Evolutionary conservation across 1,140 invertebrate genomes (phyloP).

Genomic region (Penaeus vannamei): DNA sequence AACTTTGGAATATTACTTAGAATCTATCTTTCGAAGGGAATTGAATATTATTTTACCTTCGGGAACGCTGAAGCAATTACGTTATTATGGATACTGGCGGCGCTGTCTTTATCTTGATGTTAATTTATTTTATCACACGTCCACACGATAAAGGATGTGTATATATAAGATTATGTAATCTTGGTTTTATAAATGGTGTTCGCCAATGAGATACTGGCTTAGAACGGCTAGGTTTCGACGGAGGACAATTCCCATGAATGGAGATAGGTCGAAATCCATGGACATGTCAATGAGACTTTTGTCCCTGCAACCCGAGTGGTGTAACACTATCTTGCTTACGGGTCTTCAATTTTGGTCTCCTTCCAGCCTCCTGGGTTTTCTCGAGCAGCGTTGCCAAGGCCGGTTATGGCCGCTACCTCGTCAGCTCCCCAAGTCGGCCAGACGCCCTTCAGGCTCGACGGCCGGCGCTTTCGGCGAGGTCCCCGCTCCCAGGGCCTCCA

Average conservation of each 20-base stretch:
- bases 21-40: no score
- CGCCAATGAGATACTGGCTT: constrained; percentile 57
- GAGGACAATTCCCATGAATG: constrained; percentile 48
- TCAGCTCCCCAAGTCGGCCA: no score
- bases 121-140: no score
- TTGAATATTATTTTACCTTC: no score
- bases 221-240: constrained; percentile 19
- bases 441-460: not conserved
- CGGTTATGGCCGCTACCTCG: no score
- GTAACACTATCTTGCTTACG: constrained; percentile 48
- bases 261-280: not conserved
- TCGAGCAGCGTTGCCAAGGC: constrained; percentile 50
- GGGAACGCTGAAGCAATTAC: no score
- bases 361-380: constrained; percentile 65
- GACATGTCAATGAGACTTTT: not conserved
- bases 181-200: constrained; percentile 54
- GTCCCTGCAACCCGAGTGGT: constrained; percentile 24
- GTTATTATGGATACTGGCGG: no score
- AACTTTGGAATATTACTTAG: no score
- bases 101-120: no score
- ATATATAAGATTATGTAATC: not conserved
- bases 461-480: not conserved
- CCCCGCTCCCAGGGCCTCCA: not conserved
- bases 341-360: constrained; percentile 65
- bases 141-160: no score